Conservation (phyloP, 1,140 invertebrate species). For the Agraylea sexmaculata region DNA sequence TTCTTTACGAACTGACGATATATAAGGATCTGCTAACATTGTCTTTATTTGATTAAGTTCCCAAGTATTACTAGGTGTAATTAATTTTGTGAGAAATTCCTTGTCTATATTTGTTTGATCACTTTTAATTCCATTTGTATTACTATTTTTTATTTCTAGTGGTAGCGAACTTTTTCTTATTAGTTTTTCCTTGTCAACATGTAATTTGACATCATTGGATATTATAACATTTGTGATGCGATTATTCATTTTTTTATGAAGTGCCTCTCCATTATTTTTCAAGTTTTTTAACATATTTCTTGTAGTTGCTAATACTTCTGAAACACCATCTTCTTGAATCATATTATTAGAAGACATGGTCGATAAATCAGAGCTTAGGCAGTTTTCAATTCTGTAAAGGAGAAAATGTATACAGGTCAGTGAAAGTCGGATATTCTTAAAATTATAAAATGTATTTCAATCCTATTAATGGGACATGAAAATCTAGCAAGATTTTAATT, state of each 20-base stretch:
- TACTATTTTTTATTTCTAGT: constrained; percentile 2
- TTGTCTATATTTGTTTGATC: neutral
- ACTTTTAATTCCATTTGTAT: neutral
- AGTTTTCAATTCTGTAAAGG: no score
- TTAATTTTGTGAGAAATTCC: neutral
- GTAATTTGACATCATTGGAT: no score
- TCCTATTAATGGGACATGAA: no score
- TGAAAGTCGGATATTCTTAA: no score
- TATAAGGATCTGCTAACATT: constrained; percentile 14
- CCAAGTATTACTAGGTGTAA: constrained; percentile 12
- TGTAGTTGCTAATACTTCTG: constrained; percentile 3
- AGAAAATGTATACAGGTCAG: no score
- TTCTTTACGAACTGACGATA: constrained; percentile 5
- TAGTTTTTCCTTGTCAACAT: no score
- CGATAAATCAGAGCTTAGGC: no score
- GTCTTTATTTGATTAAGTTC: constrained; percentile 11
- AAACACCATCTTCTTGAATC: neutral
- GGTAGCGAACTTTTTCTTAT: no score
- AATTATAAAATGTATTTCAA: no score
- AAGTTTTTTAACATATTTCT: constrained; percentile 10
- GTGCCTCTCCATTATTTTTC: neutral
- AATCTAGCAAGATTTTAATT: constrained; percentile 1
- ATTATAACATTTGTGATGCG: no score
- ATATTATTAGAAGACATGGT: no score
- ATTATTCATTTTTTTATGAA: constrained; percentile 4